Conservation (phyloP, 1,140 invertebrate genomes). For the Globodera ellingtonae region DNA sequence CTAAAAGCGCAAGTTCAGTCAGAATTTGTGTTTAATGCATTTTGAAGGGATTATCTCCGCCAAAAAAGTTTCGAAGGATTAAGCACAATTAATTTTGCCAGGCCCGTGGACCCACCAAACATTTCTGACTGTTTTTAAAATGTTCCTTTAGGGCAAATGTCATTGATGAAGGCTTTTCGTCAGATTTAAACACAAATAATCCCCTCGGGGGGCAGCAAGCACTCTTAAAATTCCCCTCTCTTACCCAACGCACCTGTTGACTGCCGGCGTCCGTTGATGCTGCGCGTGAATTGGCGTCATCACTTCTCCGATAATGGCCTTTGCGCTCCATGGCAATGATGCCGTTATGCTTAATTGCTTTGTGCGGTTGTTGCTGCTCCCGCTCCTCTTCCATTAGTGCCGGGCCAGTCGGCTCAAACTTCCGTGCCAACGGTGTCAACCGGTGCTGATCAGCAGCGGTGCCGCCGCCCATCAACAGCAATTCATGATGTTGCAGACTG, state of each 20-base stretch:
- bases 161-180: too few relatives aligned
- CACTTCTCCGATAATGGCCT: neutral
- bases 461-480: slow-evolving; percentile 1
- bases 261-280: neutral
- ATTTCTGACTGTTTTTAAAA: too few relatives aligned
- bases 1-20: neutral
- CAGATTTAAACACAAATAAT: too few relatives aligned
- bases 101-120: too few relatives aligned
- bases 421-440: neutral
- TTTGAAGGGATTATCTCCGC: too few relatives aligned
- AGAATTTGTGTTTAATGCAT: too few relatives aligned
- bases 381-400: neutral
- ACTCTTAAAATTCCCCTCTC: neutral
- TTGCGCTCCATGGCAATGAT: neutral
- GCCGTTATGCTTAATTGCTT: neutral
- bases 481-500: slow-evolving; percentile 19
- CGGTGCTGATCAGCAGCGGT: neutral
- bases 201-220: too few relatives aligned
- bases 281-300: neutral
- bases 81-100: neutral
- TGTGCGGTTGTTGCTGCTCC: neutral
- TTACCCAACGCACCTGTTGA: neutral
- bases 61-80: too few relatives aligned
- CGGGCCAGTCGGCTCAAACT: neutral
- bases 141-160: too few relatives aligned